Conservation (phyloP, 1,140 invertebrate genomes). For the Drosophila willistoni region DNA sequence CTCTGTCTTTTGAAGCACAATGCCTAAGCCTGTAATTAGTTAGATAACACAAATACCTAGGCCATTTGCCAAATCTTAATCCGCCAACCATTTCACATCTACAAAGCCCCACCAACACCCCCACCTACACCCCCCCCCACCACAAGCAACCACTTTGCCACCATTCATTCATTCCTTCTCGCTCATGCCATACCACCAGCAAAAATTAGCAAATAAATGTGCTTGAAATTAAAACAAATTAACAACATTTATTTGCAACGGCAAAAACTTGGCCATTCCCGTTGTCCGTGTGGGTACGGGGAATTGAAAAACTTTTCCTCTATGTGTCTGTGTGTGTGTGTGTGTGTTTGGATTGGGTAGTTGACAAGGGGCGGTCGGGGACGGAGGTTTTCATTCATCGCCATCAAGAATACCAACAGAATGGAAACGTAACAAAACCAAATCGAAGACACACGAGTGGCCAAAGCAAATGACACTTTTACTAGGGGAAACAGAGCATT, state of each 20-base stretch:
- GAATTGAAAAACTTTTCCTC: slow-evolving; percentile 70
- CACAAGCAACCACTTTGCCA: slow-evolving; percentile 2
- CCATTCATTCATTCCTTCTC: background rate
- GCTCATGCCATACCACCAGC: slow-evolving; percentile 2
- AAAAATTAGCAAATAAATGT: slow-evolving; percentile 66
- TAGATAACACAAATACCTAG: slow-evolving; percentile 15
- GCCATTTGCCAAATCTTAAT: slow-evolving; percentile 23
- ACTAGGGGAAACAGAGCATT: slow-evolving; percentile 18
- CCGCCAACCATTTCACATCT: slow-evolving; percentile 21
- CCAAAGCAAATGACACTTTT: slow-evolving; percentile 68
- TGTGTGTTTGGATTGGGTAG: background rate
- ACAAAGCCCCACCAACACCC: no score
- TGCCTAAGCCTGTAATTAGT: slow-evolving; percentile 20
- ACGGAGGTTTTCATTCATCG: background rate
- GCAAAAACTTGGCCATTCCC: slow-evolving; percentile 69
- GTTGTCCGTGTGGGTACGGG: slow-evolving; percentile 38
- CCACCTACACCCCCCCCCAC: no score
- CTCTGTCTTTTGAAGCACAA: background rate
- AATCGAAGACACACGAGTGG: slow-evolving; percentile 66
- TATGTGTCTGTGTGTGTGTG: slow-evolving; percentile 3
- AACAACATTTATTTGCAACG: slow-evolving; percentile 77
- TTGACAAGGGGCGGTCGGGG: background rate
- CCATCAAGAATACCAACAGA: slow-evolving; percentile 27
- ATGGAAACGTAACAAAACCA: slow-evolving; percentile 52
- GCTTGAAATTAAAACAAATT: slow-evolving; percentile 74